Evolutionary conservation across 2,888 invertebrate species (phyloP), one percentile per base, ranked within the genome.

Genomic region (Bellardia pandia): DNA sequence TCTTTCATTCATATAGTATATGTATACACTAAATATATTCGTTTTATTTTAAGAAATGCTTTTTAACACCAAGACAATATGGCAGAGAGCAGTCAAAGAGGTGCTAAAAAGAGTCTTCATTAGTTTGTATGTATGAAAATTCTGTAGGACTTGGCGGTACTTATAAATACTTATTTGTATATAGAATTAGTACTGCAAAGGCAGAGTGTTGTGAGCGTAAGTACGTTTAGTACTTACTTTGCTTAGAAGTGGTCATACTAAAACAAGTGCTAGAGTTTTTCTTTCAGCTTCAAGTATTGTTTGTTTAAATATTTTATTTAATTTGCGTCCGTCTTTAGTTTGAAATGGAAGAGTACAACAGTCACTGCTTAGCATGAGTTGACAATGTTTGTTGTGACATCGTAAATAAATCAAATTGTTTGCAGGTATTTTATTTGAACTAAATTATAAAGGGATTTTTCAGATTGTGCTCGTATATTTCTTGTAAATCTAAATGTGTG

Each of bases 171-270:
- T n/a, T 9, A 58, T 58, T 42, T 42, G 30, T 33, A 13, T 68
- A 45, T 13, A 48, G 60, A 62, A 62, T 60, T 48, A 37, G 23
- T 62, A 33, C 13, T 14, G 48, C 60, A 62, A 77, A 66, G 53
- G 14, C 13, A 76, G 8, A 64, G 45, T 40, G 16, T 53, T 76
- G 23, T 30, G 7, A 40, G 53, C 30, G 3, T 30, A 9, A 76
- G 51, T 66, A 53, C 51, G 8, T 8, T 66, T 76, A 66, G 37
- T 30, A 66, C 30, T 66, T 51, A 79, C 71, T 62, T 66, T 66
- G 30, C n/a, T 40, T 66, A 76, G 51, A 66, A 66, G 76, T 76
- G 66, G 64, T 30, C 42, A 16, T 75, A 68, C 11, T 16, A 16
- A 16, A 40, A 58, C 71, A 23, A 56, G 56, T 56, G 42, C 58